Evolutionary conservation across 2,888 invertebrate species (phyloP).

Genomic region (Parochlus steinenii): DNA sequence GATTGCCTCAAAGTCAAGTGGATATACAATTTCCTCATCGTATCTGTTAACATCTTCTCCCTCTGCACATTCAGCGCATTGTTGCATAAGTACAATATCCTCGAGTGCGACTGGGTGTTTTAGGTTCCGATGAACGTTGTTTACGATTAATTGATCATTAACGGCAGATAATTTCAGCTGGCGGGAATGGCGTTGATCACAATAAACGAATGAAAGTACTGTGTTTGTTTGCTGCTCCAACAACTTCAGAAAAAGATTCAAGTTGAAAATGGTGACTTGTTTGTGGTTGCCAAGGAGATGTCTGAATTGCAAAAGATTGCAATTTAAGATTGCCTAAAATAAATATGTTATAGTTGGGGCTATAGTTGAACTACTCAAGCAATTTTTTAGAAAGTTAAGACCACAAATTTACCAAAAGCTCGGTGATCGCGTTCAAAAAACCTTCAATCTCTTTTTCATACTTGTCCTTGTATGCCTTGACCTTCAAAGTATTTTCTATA

Average conservation of each 20-base stretch:
- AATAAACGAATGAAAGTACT: constrained; percentile 35
- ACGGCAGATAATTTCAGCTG: constrained; percentile 13
- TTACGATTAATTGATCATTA: constrained; percentile 23
- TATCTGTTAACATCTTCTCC: constrained; percentile 27
- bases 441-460: constrained; percentile 18
- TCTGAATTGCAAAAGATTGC: constrained; percentile 33
- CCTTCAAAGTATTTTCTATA: too few species aligned
- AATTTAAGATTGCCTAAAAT: constrained; percentile 32
- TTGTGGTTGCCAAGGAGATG: constrained; percentile 38
- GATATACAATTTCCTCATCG: constrained; percentile 22
- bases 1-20: constrained; percentile 14
- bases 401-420: too few species aligned
- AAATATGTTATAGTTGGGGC: too few species aligned
- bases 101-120: constrained; percentile 32
- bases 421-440: too few species aligned
- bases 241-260: constrained; percentile 34
- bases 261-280: constrained; percentile 39
- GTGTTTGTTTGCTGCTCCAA: constrained; percentile 36
- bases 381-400: too few species aligned
- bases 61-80: constrained; percentile 30
- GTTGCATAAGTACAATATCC: constrained; percentile 29
- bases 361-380: too few species aligned
- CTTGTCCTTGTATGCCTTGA: constrained; percentile 17
- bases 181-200: constrained; percentile 21
- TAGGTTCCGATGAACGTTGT: constrained; percentile 23